A percentile compares a stretch with the other conserved stretches of the same genome.
phyloP scores from a whole-genome alignment of 2,888 invertebrate species.

The Pollenia labialis region DNA sequence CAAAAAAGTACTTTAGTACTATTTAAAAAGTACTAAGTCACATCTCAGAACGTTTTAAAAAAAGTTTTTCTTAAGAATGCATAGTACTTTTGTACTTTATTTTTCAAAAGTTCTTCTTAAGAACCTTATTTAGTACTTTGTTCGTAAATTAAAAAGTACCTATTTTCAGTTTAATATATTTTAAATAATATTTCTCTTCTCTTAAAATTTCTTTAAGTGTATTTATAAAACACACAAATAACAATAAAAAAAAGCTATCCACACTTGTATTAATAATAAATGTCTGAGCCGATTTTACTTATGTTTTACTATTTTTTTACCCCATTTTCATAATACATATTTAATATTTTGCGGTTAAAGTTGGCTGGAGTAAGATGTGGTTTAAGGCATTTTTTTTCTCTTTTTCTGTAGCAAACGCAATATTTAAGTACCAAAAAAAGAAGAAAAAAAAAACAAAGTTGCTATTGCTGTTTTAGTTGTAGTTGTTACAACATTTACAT shows the following conservation, averaged over 20 bases:
- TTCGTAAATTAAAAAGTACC: too few relatives aligned
- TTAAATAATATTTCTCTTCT: background rate
- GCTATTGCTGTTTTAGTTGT: conserved; percentile 10
- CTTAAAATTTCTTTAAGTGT: background rate
- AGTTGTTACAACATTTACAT: conserved; percentile 24
- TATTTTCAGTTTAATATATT: too few relatives aligned
- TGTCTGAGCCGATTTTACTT: conserved; percentile 70
- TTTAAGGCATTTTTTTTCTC: conserved; percentile 1
- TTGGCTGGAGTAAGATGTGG: conserved; percentile 19
- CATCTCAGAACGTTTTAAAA: too few relatives aligned
- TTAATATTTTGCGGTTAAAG: conserved; percentile 53
- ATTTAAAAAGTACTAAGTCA: too few relatives aligned
- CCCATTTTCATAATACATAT: conserved; percentile 39
- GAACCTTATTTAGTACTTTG: too few relatives aligned
- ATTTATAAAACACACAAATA: background rate
- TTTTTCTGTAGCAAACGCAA: background rate
- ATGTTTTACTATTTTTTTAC: conserved; percentile 23
- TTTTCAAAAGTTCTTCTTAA: too few relatives aligned
- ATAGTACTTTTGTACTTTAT: background rate
- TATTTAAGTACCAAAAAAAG: conserved; percentile 29
- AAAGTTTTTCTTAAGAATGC: too few relatives aligned
- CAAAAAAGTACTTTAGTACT: too few relatives aligned
- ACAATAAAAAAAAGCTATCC: background rate
- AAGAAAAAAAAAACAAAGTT: background rate
- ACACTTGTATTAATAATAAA: conserved; percentile 61